Conservation (phyloP, 1,140 invertebrate species). For the Drosophila mayri region DNA sequence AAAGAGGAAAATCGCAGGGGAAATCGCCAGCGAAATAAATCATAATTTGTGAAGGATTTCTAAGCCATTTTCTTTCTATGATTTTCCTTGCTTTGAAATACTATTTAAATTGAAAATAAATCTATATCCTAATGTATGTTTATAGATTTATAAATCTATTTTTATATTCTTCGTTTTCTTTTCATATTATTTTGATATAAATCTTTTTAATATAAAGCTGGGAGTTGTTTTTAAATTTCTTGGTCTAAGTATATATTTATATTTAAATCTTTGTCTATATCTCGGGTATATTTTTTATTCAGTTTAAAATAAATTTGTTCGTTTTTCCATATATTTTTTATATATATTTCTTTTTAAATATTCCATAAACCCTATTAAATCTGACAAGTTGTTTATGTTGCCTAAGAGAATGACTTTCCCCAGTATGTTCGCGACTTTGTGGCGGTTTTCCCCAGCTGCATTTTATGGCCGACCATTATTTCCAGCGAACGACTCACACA, state of each 20-base stretch:
- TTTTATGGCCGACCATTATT: constrained; percentile 35
- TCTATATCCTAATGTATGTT: not conserved
- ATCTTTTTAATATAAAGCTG: too few relatives aligned
- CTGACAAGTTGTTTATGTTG: not conserved
- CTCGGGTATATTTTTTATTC: too few relatives aligned
- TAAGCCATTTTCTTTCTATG: not conserved
- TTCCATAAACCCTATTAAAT: not conserved
- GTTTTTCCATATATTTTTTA: too few relatives aligned
- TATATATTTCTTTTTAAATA: not conserved
- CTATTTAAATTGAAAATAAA: not conserved
- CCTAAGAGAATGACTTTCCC: not conserved
- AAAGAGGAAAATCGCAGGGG: not conserved
- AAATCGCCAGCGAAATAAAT: not conserved
- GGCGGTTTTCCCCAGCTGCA: constrained; percentile 20
- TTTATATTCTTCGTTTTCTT: too few relatives aligned
- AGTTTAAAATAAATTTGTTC: not conserved
- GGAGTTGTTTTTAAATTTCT: too few relatives aligned
- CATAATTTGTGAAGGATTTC: not conserved
- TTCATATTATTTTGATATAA: too few relatives aligned
- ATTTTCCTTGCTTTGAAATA: not conserved
- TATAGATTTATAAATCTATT: not conserved
- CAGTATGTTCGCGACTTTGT: constrained; percentile 19
- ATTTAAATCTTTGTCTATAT: too few relatives aligned
- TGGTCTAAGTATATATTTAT: too few relatives aligned
- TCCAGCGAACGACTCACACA: constrained; percentile 14